Conservation (phyloP, 2,113 vertebrate species). For the Octodon degus region DNA sequence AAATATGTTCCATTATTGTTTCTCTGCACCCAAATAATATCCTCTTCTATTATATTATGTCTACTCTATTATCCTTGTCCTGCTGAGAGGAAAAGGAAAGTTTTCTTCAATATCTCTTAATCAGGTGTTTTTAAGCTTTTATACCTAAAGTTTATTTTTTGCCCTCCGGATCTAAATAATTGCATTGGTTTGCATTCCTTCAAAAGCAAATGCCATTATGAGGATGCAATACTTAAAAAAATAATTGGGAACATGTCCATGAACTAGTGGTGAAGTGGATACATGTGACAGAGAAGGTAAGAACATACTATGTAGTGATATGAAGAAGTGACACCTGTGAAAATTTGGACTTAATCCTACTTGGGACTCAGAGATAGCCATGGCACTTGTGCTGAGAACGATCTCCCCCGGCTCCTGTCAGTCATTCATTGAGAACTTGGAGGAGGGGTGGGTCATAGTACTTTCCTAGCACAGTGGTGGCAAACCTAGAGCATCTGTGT, state of each 20-base stretch:
- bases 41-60: background rate
- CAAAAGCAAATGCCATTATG: background rate
- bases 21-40: background rate
- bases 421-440: background rate
- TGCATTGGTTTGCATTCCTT: background rate
- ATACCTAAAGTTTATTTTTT: background rate
- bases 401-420: background rate
- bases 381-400: background rate
- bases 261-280: background rate
- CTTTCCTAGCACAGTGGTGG: background rate
- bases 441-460: background rate
- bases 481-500: background rate
- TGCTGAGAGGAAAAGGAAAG: background rate
- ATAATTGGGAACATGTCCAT: background rate
- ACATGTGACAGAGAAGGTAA: background rate
- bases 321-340: background rate
- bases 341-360: background rate
- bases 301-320: background rate
- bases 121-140: background rate
- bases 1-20: background rate
- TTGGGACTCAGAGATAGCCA: background rate
- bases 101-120: background rate
- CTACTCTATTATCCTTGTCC: background rate
- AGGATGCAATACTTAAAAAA: background rate
- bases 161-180: background rate